phyloP scores from a whole-genome alignment of 2,797 vertebrate genomes.

The Ctenopoma kingsleyae region DNA sequence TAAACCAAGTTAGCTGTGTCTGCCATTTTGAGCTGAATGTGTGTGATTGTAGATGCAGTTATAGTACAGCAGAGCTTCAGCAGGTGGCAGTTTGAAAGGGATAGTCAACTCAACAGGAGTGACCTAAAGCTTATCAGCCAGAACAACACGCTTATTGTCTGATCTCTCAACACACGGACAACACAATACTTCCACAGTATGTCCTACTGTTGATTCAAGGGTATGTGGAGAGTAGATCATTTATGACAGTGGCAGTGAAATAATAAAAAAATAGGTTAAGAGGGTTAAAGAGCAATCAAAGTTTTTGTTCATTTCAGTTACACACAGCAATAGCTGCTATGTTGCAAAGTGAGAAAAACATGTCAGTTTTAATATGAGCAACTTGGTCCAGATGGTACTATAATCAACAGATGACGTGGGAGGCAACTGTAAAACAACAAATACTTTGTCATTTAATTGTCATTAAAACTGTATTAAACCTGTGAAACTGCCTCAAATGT shows the following conservation, averaged over 20 bases:
- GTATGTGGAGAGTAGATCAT: neutral
- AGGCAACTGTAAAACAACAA: constrained; percentile 15
- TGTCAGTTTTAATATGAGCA: constrained; percentile 33
- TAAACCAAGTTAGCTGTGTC: constrained; percentile 51
- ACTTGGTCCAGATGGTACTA: constrained; percentile 50
- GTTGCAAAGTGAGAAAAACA: constrained; percentile 32
- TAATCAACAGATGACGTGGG: constrained; percentile 39
- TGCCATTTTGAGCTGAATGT: constrained; percentile 79
- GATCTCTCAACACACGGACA: constrained; percentile 20
- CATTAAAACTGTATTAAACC: neutral
- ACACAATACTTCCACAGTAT: neutral
- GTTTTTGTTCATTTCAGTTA: constrained; percentile 12
- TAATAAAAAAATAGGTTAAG: neutral
- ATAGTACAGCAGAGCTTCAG: constrained; percentile 69
- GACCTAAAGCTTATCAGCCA: constrained; percentile 35
- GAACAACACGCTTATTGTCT: constrained; percentile 46
- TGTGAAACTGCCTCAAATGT: neutral
- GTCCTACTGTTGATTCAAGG: constrained; percentile 19
- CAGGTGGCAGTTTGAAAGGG: constrained; percentile 77
- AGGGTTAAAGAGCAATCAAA: neutral
- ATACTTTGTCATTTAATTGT: constrained; percentile 7
- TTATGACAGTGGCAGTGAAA: neutral
- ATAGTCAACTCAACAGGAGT: constrained; percentile 39
- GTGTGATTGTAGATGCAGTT: constrained; percentile 48
- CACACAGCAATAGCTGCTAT: constrained; percentile 30